Conservation (phyloP, 2,888 invertebrate genomes). For the Cheilosia variabilis region DNA sequence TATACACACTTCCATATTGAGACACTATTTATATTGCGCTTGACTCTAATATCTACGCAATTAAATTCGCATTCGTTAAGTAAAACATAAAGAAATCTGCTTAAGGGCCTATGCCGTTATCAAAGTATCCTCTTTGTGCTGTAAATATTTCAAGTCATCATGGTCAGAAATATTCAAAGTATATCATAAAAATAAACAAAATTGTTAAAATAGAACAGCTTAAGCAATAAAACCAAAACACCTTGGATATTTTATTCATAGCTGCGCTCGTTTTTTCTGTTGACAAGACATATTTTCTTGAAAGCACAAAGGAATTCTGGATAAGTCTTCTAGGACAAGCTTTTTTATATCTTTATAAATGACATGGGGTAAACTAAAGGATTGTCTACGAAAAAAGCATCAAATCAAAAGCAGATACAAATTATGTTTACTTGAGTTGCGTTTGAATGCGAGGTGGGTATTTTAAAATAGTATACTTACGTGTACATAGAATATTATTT, state of each 20-base stretch:
- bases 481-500: background rate
- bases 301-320: conserved; percentile 49
- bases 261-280: conserved; percentile 45
- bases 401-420: conserved; percentile 30
- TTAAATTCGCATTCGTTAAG: background rate
- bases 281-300: conserved; percentile 57
- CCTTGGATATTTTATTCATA: conserved; percentile 64
- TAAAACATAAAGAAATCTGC: background rate
- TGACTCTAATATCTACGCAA: background rate
- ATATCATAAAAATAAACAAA: conserved; percentile 31
- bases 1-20: background rate
- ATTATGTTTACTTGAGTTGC: conserved; percentile 45
- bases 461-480: background rate
- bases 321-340: conserved; percentile 51
- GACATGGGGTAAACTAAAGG: conserved; percentile 38
- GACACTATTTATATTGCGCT: background rate
- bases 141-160: conserved; percentile 14
- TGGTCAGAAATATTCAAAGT: conserved; percentile 17
- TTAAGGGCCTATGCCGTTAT: background rate
- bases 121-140: background rate
- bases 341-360: conserved; percentile 39
- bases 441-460: conserved; percentile 43
- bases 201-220: conserved; percentile 15
- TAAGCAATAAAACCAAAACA: conserved; percentile 43
- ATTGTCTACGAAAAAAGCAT: conserved; percentile 50